Conservation (phyloP, 2,113 vertebrate species). For the Lichenostomus cassidix region DNA sequence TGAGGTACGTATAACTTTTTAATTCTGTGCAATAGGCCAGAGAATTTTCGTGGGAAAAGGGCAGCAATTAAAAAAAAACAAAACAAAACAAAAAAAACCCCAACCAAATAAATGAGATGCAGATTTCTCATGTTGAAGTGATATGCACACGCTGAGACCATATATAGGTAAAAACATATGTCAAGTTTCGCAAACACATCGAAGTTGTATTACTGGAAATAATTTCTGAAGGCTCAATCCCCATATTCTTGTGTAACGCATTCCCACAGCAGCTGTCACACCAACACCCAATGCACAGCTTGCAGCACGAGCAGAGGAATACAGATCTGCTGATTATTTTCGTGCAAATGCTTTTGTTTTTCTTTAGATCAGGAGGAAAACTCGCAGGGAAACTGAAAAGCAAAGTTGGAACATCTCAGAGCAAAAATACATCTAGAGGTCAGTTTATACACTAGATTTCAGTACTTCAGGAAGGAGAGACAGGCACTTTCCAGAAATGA, state of each 20-base stretch:
- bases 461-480: neutral
- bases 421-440: neutral
- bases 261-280: constrained; percentile 59
- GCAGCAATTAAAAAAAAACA: neutral
- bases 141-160: neutral
- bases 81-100: neutral
- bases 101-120: constrained; percentile 5
- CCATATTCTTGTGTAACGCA: neutral
- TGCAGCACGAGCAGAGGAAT: neutral
- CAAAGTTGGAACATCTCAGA: neutral
- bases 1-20: neutral
- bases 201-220: constrained; percentile 36
- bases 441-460: neutral
- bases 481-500: neutral
- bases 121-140: constrained; percentile 15
- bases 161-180: constrained; percentile 48
- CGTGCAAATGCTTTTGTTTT: constrained; percentile 5
- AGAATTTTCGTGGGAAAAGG: neutral
- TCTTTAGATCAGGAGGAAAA: neutral
- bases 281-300: constrained; percentile 23
- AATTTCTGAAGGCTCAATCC: constrained; percentile 29
- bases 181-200: constrained; percentile 9
- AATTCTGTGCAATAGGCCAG: neutral
- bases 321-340: constrained; percentile 25
- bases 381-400: neutral